A percentile compares a stretch with the other conserved stretches of the same genome.
These are phyloP conservation scores for Sycophila texana DNA, from an alignment of 2,888 invertebrate genomes.

Conservation along the genomic window DNA sequence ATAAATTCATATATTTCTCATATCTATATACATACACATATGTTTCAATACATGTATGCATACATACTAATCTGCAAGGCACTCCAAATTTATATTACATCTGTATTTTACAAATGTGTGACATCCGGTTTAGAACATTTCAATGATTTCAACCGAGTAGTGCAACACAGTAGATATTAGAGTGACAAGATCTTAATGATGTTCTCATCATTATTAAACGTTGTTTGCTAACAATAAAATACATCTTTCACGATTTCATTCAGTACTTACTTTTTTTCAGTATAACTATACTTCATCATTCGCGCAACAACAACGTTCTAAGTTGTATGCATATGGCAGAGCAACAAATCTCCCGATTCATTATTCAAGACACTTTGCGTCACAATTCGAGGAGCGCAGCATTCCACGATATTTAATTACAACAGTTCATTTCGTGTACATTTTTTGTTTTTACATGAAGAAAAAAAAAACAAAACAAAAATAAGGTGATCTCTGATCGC, in stretches of 20 bases:
- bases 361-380: slow-evolving; percentile 47
- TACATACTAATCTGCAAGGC: slow-evolving; percentile 74
- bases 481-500: slow-evolving; percentile 44
- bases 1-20: slow-evolving; percentile 62
- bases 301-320: slow-evolving; percentile 43
- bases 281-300: slow-evolving; percentile 35
- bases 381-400: slow-evolving; percentile 25
- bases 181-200: slow-evolving; percentile 53
- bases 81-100: slow-evolving; percentile 75
- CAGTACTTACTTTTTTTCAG: slow-evolving; percentile 30
- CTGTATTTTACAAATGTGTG: slow-evolving; percentile 71
- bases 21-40: slow-evolving; percentile 49
- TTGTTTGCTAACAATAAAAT: slow-evolving; percentile 43
- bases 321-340: slow-evolving; percentile 51
- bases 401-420: slow-evolving; percentile 30
- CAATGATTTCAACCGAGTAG: slow-evolving; percentile 53
- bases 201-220: slow-evolving; percentile 39
- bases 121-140: slow-evolving; percentile 57
- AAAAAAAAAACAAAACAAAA: slow-evolving; percentile 45
- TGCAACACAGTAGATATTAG: slow-evolving; percentile 51
- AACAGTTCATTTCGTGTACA: slow-evolving; percentile 50
- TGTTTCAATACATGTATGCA: slow-evolving; percentile 52
- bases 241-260: slow-evolving; percentile 34
- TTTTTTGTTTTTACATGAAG: slow-evolving; percentile 44
- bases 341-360: slow-evolving; percentile 44